These are phyloP conservation scores for Helicolenus hilgendorfi DNA, from an alignment of 2,797 vertebrate genomes.

Conservation along the genomic window DNA sequence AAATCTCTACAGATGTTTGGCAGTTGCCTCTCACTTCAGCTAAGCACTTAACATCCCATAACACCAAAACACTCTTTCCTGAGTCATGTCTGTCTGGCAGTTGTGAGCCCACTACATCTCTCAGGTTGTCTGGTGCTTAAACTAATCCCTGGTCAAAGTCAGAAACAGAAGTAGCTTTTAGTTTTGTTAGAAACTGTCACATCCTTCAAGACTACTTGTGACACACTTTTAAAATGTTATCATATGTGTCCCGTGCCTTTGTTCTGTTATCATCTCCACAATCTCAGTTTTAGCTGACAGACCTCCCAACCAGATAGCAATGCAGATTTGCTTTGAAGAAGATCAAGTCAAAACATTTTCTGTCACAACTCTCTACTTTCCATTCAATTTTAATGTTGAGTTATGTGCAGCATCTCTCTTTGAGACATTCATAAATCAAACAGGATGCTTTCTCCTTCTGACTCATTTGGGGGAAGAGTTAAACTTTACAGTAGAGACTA, in stretches of 20 bases:
- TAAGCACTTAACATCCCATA: background rate
- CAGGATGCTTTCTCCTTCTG: background rate
- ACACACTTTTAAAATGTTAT: background rate
- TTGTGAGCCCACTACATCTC: background rate
- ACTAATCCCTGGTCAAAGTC: background rate
- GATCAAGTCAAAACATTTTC: background rate
- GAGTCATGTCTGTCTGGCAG: background rate
- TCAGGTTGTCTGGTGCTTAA: conserved; percentile 4
- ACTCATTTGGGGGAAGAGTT: background rate
- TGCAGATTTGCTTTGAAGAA: background rate
- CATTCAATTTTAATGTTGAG: background rate
- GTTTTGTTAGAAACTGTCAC: background rate
- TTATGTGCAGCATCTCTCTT: background rate
- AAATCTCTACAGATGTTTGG: conserved; percentile 1
- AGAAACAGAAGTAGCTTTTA: background rate
- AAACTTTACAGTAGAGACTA: background rate
- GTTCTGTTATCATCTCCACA: background rate
- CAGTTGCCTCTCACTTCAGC: background rate
- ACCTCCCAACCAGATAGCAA: background rate
- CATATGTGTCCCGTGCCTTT: background rate
- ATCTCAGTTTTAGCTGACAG: background rate
- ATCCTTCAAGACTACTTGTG: background rate
- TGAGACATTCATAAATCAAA: background rate
- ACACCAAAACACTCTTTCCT: background rate
- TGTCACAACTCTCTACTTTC: background rate